Percentiles rank a stretch among this genome's conserved stretches.
Evolutionary conservation across 64 coral and sea anemone genomes (phyloP).

Genomic region (Hydrozoanthus tunicans): DNA sequence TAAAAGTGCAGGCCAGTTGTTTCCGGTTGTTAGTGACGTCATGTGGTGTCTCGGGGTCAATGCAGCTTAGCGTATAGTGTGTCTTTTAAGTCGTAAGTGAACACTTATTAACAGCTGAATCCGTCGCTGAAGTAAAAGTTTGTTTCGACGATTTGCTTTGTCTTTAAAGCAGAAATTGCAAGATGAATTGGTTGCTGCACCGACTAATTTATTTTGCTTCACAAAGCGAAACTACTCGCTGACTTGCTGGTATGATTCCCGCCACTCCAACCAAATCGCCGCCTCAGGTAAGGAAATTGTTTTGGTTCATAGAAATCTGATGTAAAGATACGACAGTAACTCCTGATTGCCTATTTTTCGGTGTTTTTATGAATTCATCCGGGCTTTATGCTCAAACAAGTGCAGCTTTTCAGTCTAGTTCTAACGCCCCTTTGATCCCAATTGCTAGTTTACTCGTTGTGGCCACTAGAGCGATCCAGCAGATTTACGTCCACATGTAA

Average conservation of each 20-base stretch:
- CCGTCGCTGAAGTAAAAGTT: conserved; percentile 8
- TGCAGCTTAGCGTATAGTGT: not conserved
- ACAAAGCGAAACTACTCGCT: not conserved
- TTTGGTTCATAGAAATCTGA: not conserved
- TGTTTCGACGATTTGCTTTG: not conserved
- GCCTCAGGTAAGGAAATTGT: conserved; percentile 30
- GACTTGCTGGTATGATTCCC: conserved; percentile 35
- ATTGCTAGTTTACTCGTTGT: not conserved
- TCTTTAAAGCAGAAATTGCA: not conserved
- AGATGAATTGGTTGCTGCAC: not conserved
- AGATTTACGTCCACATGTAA: not conserved
- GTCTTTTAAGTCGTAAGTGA: not conserved
- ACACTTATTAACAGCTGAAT: not conserved
- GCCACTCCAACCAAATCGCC: conserved; percentile 50
- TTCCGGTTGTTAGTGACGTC: conserved; percentile 8
- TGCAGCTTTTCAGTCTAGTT: not conserved
- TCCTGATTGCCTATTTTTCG: not conserved
- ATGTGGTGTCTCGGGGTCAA: not conserved
- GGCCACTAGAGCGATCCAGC: not conserved
- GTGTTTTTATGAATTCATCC: not conserved
- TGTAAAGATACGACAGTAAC: not conserved
- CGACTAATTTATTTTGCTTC: conserved; percentile 18
- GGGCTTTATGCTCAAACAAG: not conserved
- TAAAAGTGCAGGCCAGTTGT: not conserved
- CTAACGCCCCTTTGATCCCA: not conserved